Conservation (phyloP, 1,140 invertebrate genomes). For the Trichomalopsis sarcophagae region DNA sequence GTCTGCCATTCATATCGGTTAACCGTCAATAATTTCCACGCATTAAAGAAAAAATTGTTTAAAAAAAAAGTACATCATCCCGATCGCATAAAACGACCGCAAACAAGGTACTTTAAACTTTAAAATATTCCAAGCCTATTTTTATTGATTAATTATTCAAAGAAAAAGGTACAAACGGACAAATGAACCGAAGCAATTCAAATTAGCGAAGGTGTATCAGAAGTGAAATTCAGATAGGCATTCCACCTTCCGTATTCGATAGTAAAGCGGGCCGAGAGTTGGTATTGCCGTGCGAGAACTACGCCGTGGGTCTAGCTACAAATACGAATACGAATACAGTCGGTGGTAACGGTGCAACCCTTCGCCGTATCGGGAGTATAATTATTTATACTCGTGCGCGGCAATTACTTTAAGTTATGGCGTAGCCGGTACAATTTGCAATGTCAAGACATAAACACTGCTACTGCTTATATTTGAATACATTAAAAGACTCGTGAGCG, state of each 20-base stretch:
- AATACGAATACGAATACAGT: slow-evolving; percentile 40
- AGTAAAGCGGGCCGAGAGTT: slow-evolving; percentile 36
- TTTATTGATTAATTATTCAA: slow-evolving; percentile 30
- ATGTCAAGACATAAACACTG: slow-evolving; percentile 77
- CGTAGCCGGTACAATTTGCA: slow-evolving; percentile 75
- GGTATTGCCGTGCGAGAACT: neutral
- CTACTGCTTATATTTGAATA: slow-evolving; percentile 76
- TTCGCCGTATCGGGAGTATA: slow-evolving; percentile 72
- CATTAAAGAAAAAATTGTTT: neutral
- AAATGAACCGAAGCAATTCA: slow-evolving; percentile 45
- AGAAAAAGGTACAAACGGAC: slow-evolving; percentile 39
- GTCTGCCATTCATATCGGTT: too few relatives aligned
- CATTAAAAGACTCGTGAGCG: slow-evolving; percentile 68
- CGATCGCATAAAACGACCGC: too few relatives aligned
- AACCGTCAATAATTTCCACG: neutral
- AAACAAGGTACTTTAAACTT: too few relatives aligned
- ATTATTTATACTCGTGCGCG: slow-evolving; percentile 74
- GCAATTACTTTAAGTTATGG: slow-evolving; percentile 76
- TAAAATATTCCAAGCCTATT: too few relatives aligned
- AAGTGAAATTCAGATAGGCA: slow-evolving; percentile 47
- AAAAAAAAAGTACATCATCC: neutral
- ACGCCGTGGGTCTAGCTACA: slow-evolving; percentile 11
- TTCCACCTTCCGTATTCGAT: slow-evolving; percentile 49
- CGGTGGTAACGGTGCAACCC: slow-evolving; percentile 52
- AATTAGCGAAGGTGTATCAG: slow-evolving; percentile 32